These are phyloP conservation scores for Venustaconcha ellipsiformis DNA, from an alignment of 1,140 invertebrate genomes.

Conservation along the genomic window DNA sequence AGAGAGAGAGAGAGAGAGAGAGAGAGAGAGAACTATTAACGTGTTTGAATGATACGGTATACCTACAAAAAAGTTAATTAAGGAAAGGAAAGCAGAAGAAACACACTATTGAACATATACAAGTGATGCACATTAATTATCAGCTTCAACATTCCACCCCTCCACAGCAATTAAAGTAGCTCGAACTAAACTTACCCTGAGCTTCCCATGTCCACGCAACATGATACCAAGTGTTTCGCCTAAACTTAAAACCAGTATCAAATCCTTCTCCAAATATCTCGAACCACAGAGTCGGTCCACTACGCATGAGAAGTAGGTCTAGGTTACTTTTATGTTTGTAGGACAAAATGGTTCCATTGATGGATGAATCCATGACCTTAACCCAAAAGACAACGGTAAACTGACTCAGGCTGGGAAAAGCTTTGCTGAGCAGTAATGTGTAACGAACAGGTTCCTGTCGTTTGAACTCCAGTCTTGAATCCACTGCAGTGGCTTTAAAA, in stretches of 20 bases:
- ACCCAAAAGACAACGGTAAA: constrained; percentile 67
- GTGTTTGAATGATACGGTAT: no score
- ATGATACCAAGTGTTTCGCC: constrained; percentile 53
- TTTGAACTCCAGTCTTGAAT: constrained; percentile 65
- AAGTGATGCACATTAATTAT: no score
- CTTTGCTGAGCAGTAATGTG: constrained; percentile 60
- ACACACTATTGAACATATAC: no score
- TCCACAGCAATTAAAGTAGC: no score
- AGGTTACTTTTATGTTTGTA: constrained; percentile 49
- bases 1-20: no score
- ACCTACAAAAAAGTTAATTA: no score
- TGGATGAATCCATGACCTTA: constrained; percentile 13
- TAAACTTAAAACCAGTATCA: constrained; percentile 42
- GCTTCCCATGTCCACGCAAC: constrained; percentile 61
- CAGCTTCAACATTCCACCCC: no score
- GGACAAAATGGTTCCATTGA: constrained; percentile 58
- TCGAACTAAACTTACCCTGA: constrained; percentile 31
- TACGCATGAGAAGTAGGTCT: constrained; percentile 39
- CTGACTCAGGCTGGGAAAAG: constrained; percentile 58
- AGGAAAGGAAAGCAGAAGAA: no score
- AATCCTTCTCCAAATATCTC: constrained; percentile 43
- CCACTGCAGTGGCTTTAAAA: constrained; percentile 63
- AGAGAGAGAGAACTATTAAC: no score
- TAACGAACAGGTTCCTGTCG: constrained; percentile 54
- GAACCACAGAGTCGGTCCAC: constrained; percentile 51